phyloP scores from a whole-genome alignment of 2,113 vertebrate genomes.

The Martes martes region DNA sequence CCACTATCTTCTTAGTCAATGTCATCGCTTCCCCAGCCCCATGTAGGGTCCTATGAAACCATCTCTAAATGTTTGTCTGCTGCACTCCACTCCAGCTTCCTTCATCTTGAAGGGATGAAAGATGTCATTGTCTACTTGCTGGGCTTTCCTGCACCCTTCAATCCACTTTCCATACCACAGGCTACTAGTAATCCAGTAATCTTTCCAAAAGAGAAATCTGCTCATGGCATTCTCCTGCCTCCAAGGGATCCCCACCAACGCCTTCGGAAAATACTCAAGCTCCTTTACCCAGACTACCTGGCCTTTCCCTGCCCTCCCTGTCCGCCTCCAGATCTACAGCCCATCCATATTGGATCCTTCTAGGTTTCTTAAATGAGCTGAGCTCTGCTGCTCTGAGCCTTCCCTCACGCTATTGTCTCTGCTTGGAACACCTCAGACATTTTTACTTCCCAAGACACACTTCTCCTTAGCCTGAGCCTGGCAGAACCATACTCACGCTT shows the following conservation, averaged over 20 bases:
- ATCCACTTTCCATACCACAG: background rate
- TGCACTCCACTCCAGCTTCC: background rate
- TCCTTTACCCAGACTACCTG: background rate
- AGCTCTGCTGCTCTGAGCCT: background rate
- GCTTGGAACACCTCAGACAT: background rate
- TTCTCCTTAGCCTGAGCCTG: background rate
- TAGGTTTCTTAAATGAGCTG: background rate
- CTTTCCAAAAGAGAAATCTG: background rate
- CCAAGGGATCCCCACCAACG: background rate
- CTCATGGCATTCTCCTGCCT: background rate
- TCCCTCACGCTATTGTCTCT: background rate
- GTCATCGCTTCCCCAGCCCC: background rate
- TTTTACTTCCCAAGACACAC: background rate
- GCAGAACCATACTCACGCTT: background rate
- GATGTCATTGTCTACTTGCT: background rate
- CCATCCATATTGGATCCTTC: background rate
- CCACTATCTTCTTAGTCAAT: background rate
- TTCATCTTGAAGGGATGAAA: background rate
- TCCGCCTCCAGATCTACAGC: too few species aligned
- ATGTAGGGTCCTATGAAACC: background rate
- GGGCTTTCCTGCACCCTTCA: background rate
- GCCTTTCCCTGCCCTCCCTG: background rate
- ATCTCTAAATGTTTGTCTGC: background rate
- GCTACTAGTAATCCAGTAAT: background rate
- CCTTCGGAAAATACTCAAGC: background rate